These are phyloP conservation scores for Villa cingulata DNA, from an alignment of 2,888 invertebrate genomes.

Conservation along the genomic window DNA sequence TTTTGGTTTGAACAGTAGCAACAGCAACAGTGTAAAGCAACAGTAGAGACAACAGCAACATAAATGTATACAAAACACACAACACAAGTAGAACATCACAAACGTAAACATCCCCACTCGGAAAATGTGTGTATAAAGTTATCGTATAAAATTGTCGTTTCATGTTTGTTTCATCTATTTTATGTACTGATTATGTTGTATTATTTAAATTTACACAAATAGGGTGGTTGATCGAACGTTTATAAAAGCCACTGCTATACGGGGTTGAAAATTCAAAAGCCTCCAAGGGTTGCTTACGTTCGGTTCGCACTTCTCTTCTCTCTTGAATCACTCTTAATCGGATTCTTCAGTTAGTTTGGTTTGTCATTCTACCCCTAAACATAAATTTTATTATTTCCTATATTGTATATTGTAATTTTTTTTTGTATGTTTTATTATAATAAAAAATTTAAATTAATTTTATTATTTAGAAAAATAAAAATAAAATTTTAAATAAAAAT, in stretches of 20 bases:
- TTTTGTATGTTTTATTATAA: not conserved
- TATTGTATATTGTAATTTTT: not conserved
- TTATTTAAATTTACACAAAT: not conserved
- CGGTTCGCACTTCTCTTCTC: conserved; percentile 39
- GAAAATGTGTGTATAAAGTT: no score
- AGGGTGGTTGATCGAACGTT: conserved; percentile 3
- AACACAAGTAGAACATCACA: no score
- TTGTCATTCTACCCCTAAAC: not conserved
- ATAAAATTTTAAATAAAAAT: not conserved
- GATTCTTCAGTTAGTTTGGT: conserved; percentile 10
- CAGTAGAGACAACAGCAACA: no score
- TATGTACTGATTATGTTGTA: no score
- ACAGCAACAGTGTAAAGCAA: no score
- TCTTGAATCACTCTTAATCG: conserved; percentile 35
- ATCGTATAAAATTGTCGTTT: no score
- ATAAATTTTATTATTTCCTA: not conserved
- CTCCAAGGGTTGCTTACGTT: conserved; percentile 39
- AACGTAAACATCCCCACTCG: conserved; percentile 14
- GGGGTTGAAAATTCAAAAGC: conserved; percentile 35
- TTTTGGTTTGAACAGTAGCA: no score
- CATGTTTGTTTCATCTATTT: no score
- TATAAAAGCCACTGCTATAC: conserved; percentile 33
- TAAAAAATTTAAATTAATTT: not conserved
- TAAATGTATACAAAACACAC: no score
- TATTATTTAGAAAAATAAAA: not conserved